Evolutionary conservation across 2,888 invertebrate genomes (phyloP).

Genomic region (Dinocampus coccinellae): DNA sequence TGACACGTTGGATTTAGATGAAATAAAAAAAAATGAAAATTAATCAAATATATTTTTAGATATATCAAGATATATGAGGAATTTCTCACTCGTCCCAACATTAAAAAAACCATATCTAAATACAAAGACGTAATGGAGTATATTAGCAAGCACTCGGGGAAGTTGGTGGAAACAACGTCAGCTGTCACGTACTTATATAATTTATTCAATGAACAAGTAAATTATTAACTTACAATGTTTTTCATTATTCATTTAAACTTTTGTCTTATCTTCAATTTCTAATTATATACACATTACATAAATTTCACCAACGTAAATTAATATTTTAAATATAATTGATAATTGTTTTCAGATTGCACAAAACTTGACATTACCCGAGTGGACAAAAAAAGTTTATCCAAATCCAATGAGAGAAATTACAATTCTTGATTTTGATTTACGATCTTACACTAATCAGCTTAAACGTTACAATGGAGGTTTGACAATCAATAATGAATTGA

Average conservation of each 20-base stretch:
- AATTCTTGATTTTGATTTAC: conserved; percentile 66
- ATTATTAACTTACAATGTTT: not conserved
- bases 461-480: conserved; percentile 68
- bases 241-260: not conserved
- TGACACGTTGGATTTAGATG: too few species aligned
- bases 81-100: conserved; percentile 49
- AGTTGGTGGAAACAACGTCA: conserved; percentile 54
- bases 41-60: conserved; percentile 39
- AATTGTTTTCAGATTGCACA: conserved; percentile 52
- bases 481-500: conserved; percentile 11
- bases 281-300: conserved; percentile 1
- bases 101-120: conserved; percentile 59
- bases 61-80: conserved; percentile 57
- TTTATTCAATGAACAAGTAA: conserved; percentile 66
- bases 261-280: conserved; percentile 4
- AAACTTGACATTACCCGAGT: conserved; percentile 67
- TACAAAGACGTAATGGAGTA: conserved; percentile 66
- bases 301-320: too few species aligned
- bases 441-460: conserved; percentile 63
- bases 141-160: conserved; percentile 66
- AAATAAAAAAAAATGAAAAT: too few species aligned
- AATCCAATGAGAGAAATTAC: conserved; percentile 64
- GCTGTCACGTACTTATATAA: conserved; percentile 66
- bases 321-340: too few species aligned
- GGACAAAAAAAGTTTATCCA: conserved; percentile 67